phyloP scores from a whole-genome alignment of 2,888 invertebrate genomes.

The Trichogramma evanescens region DNA sequence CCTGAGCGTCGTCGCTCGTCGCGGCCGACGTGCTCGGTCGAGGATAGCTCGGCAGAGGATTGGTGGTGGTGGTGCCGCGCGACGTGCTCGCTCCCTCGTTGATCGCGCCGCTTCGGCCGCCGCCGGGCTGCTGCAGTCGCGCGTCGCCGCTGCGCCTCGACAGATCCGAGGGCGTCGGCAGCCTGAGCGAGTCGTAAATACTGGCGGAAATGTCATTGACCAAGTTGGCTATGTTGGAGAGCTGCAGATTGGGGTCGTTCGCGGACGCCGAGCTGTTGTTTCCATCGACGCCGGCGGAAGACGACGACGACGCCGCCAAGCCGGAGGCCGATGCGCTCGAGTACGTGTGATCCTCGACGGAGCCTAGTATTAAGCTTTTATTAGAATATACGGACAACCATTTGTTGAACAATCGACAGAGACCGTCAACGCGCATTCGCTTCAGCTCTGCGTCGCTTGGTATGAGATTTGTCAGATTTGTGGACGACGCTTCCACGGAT shows the following conservation, averaged over 20 bases:
- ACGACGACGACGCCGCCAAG: neutral
- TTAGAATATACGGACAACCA: constrained; percentile 14
- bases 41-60: neutral
- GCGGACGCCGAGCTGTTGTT: neutral
- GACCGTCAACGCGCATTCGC: constrained; percentile 18
- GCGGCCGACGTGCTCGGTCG: constrained; percentile 4
- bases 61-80: neutral
- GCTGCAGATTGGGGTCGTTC: constrained; percentile 21
- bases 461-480: constrained; percentile 23
- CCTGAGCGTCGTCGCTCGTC: neutral
- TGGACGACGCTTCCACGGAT: neutral
- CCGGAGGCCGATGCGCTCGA: constrained; percentile 24
- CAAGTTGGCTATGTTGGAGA: constrained; percentile 28
- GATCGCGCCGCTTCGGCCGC: too few species aligned
- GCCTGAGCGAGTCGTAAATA: neutral
- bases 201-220: constrained; percentile 24
- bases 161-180: neutral
- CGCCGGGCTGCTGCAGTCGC: too few species aligned
- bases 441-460: constrained; percentile 28
- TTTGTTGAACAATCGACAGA: constrained; percentile 17
- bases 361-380: neutral
- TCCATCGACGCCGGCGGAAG: neutral
- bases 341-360: constrained; percentile 33
- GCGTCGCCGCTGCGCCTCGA: neutral
- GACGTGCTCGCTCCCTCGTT: neutral